These are phyloP conservation scores for Agrochola litura DNA, from an alignment of 2,888 invertebrate species.

Conservation along the genomic window DNA sequence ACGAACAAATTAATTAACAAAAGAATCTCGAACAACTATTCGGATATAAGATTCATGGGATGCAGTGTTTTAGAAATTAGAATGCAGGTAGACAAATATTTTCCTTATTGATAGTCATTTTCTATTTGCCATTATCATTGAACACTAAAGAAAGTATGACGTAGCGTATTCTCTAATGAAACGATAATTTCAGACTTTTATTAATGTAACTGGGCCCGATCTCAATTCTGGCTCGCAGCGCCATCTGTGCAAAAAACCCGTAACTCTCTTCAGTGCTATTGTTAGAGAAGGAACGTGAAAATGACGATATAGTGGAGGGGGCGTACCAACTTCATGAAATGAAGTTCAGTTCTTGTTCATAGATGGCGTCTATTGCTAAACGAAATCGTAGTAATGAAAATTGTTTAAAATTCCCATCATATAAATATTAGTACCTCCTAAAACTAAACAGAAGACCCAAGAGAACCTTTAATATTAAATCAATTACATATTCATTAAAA, in stretches of 20 bases:
- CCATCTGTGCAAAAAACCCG: constrained; percentile 32
- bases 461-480: not conserved
- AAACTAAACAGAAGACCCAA: not conserved
- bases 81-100: not conserved
- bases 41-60: not conserved
- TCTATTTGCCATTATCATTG: not conserved
- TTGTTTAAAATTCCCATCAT: not conserved
- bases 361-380: constrained; percentile 36
- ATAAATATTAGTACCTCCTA: not conserved
- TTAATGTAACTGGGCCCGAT: not conserved
- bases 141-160: not conserved
- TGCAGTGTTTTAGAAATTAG: not conserved
- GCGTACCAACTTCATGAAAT: not conserved
- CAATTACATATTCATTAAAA: not conserved
- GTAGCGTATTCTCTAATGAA: not conserved
- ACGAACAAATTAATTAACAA: not conserved
- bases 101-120: not conserved
- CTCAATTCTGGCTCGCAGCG: not conserved
- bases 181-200: not conserved
- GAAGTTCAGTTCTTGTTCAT: constrained; percentile 6
- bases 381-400: not conserved
- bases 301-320: not conserved
- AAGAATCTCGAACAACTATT: not conserved
- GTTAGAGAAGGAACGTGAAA: not conserved
- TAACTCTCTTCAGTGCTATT: not conserved